These are phyloP conservation scores for Poeciliopsis retropinna DNA, from an alignment of 2,113 vertebrate genomes.

Conservation along the genomic window DNA sequence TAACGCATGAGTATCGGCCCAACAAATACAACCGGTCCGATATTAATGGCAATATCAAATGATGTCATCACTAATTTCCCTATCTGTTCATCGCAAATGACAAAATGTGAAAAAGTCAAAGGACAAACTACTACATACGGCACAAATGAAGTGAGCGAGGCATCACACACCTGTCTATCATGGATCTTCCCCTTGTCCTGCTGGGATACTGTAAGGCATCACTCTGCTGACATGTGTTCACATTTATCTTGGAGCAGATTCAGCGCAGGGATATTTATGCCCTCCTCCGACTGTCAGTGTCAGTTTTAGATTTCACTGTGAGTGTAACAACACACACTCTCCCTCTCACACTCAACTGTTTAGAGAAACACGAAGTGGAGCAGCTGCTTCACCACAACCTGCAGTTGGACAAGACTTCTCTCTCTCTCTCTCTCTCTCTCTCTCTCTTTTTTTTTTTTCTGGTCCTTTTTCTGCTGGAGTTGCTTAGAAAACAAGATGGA, in stretches of 20 bases:
- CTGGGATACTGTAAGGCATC: slow-evolving; percentile 36
- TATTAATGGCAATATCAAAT: no score
- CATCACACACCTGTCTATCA: background rate
- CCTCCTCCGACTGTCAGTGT: slow-evolving; percentile 71
- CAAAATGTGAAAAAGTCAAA: background rate
- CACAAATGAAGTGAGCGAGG: background rate
- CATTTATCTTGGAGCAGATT: slow-evolving; percentile 69
- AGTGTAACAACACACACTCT: slow-evolving; percentile 39
- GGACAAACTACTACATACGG: background rate
- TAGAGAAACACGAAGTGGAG: slow-evolving; percentile 61
- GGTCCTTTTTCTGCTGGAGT: background rate
- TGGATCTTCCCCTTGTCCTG: slow-evolving; percentile 5
- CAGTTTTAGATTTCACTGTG: slow-evolving; percentile 74
- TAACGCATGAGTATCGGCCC: no score
- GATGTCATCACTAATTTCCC: no score
- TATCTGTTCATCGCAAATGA: background rate
- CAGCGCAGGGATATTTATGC: slow-evolving; percentile 68
- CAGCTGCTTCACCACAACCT: slow-evolving; percentile 60
- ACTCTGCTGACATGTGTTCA: slow-evolving; percentile 65
- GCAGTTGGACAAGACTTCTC: background rate
- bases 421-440: no score
- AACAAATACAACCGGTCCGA: no score
- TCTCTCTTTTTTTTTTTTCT: background rate
- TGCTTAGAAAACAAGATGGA: background rate
- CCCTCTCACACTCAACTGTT: slow-evolving; percentile 64